Conservation (phyloP, 2,113 vertebrate species). For the Macaca mulatta region DNA sequence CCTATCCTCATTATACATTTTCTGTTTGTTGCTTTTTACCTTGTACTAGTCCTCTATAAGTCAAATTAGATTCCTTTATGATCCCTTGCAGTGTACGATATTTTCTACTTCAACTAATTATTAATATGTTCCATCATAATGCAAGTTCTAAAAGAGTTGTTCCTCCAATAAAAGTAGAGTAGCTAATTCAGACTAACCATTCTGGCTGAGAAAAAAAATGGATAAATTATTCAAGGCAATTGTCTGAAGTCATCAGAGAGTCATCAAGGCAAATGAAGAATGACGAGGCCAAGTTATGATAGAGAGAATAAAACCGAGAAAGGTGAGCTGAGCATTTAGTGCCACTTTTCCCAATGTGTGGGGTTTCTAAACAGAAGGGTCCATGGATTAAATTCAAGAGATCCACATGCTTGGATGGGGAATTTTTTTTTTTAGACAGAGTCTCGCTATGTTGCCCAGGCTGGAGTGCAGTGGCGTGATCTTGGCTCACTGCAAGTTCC, state of each 20-base stretch:
- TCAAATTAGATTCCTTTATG: background rate
- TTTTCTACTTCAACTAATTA: conserved; percentile 19
- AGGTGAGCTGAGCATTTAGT: background rate
- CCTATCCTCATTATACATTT: background rate
- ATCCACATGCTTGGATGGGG: background rate
- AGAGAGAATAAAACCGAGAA: conserved; percentile 7
- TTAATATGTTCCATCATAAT: conserved; percentile 7
- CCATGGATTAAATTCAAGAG: background rate
- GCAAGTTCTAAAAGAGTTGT: conserved; percentile 15
- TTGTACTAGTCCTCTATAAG: background rate
- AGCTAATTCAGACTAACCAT: conserved; percentile 2
- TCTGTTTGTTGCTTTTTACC: conserved; percentile 11
- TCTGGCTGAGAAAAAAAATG: background rate
- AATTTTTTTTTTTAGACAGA: background rate
- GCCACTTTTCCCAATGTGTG: background rate
- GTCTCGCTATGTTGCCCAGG: too few relatives aligned
- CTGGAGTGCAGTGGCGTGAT: too few relatives aligned
- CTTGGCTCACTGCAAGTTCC: too few relatives aligned
- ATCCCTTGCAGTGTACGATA: background rate
- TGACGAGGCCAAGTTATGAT: background rate
- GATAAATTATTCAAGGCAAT: conserved; percentile 8
- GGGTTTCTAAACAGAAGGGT: conserved; percentile 1
- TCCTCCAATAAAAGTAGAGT: background rate
- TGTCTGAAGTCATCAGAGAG: conserved; percentile 1
- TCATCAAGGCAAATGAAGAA: conserved; percentile 6